Base-by-base conservation (phyloP, 2,797 vertebrate genomes). In the Diplodus sargus region DNA sequence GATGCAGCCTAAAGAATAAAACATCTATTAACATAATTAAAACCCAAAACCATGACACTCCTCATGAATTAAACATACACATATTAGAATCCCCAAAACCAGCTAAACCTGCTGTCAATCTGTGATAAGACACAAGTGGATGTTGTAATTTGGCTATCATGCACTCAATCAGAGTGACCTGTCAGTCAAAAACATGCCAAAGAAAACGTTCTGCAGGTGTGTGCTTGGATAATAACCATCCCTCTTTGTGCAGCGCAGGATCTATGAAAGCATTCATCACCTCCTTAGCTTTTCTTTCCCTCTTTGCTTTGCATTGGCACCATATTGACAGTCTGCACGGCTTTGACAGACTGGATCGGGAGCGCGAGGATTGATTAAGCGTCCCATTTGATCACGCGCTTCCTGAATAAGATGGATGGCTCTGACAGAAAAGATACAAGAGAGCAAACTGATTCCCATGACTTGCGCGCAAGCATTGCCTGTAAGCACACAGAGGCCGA, bases 331-430 rank as follows among this genome's bases (percentile, higher is more conserved):
- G 85, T 69, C 79, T 84, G 59, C 75, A 80, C 72, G 69, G 66
- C 70, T 60, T 66, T 90, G 83, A 82, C 87, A 70, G 81, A 85
- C 82, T 87, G 71, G 77, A 90, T 90, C 75, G 71, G 57, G 79
- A 83, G 80, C 70, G 49, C 42, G 67, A 71, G 76, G 69, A 92
- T 90, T 85, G 88, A 94, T 92, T 91, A 81, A 90, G 85, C 83
- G 90, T 89, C 91, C 76, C 51, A 72, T 89, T 83, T 85, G 78
- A 91, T 91, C 85, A 75, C 72, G 78, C 86, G 73, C 61, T 67
- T 83, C 87, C 74, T 88, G 90, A 93, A 89, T 83, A 91, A 91
- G 87, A 94, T 79, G 85, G 85, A 91, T 91, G 86, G 83, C 59
- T 76, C 84, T 90, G 92, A 89, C 86, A 88, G 80, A 84, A 82